phyloP scores from a whole-genome alignment of 2,888 invertebrate genomes.

The Schizaphis graminum region DNA sequence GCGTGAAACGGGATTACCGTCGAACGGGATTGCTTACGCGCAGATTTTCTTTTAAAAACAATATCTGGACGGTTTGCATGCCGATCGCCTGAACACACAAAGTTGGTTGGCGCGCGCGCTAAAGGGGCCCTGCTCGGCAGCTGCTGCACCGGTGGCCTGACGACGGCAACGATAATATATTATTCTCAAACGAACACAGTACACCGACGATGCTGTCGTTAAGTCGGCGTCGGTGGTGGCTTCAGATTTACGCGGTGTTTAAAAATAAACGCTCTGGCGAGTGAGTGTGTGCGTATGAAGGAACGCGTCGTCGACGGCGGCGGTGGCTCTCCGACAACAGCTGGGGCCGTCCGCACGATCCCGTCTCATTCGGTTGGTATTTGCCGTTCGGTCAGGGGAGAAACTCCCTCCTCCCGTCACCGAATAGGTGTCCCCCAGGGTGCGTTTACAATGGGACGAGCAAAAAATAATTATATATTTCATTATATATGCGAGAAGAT shows the following conservation, averaged over 20 bases:
- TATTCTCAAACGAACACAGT: slow-evolving; percentile 19
- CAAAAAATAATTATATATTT: neutral
- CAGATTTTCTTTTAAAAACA: slow-evolving; percentile 10
- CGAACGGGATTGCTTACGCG: neutral
- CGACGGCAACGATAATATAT: neutral
- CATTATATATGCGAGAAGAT: too few relatives aligned
- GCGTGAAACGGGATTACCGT: slow-evolving; percentile 29
- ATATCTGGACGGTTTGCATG: neutral
- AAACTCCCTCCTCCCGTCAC: too few relatives aligned
- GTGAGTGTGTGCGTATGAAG: neutral
- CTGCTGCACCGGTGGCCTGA: slow-evolving; percentile 8
- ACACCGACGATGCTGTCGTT: slow-evolving; percentile 9
- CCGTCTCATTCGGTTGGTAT: neutral
- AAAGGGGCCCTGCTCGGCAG: neutral
- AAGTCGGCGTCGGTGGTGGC: neutral
- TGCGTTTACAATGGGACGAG: neutral
- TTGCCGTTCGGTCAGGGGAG: neutral
- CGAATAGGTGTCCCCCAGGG: neutral
- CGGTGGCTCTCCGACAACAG: slow-evolving; percentile 14
- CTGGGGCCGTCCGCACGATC: slow-evolving; percentile 16
- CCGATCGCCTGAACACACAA: neutral
- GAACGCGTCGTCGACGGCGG: slow-evolving; percentile 34
- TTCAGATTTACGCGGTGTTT: slow-evolving; percentile 55
- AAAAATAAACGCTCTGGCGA: slow-evolving; percentile 63
- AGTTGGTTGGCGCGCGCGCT: slow-evolving; percentile 12